Percentiles rank a stretch among this genome's conserved stretches.
phyloP scores from a whole-genome alignment of 1,140 invertebrate species.

The Drosophila repletoides region DNA sequence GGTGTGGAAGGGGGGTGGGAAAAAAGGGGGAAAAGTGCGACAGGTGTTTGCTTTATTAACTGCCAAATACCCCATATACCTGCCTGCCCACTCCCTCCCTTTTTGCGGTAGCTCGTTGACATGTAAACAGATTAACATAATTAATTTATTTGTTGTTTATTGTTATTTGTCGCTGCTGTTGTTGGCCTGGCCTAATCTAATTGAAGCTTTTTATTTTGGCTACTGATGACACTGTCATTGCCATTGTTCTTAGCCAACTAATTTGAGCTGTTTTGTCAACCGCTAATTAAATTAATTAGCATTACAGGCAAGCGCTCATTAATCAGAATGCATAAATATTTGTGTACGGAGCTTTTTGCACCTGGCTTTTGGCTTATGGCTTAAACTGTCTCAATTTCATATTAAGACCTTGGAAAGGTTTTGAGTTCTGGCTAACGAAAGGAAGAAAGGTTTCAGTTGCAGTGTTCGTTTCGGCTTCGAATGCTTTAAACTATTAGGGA shows the following conservation, averaged over 20 bases:
- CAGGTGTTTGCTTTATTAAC: conserved; percentile 77
- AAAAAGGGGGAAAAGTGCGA: conserved; percentile 32
- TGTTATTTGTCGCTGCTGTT: conserved; percentile 14
- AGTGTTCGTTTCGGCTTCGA: no score
- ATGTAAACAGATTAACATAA: conserved; percentile 80
- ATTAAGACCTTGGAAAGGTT: no score
- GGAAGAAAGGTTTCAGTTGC: no score
- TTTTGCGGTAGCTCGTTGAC: conserved; percentile 40
- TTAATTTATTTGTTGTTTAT: conserved; percentile 75
- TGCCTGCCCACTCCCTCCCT: background rate
- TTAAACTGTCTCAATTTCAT: no score
- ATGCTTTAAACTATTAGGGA: no score
- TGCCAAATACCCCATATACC: conserved; percentile 10
- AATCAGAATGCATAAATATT: conserved; percentile 45
- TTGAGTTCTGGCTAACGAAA: no score
- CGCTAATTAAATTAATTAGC: conserved; percentile 56
- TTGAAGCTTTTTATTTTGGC: conserved; percentile 15
- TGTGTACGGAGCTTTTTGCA: background rate
- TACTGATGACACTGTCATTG: conserved; percentile 19
- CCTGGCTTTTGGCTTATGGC: no score
- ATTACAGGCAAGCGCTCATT: conserved; percentile 30
- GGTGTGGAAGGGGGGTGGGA: background rate
- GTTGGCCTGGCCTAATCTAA: conserved; percentile 30
- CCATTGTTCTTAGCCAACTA: conserved; percentile 34
- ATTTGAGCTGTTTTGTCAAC: conserved; percentile 46